Evolutionary conservation across 2,113 vertebrate genomes (phyloP), one percentile per base, ranked within the genome.

Genomic region (Poeciliopsis turrubarensis): DNA sequence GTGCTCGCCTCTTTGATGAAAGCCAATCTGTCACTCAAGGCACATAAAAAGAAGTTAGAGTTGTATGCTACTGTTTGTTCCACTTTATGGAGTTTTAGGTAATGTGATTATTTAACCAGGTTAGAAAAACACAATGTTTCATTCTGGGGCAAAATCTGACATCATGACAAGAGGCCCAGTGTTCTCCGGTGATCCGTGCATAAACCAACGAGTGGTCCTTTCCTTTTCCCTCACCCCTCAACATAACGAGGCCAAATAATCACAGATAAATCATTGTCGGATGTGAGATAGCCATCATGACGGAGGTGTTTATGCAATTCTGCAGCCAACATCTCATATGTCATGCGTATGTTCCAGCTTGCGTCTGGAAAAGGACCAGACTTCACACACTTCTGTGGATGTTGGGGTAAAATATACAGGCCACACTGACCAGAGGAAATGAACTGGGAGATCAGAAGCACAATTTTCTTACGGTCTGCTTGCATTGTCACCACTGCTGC

Each of bases 41-140:
- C 86, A 89, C 87, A 87, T 91, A 89, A 92, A 92, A 91, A 87
- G 87, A 89, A 91, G 79, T 72, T 77, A 15, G 79, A 86, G 82
- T 90, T 92, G 86, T 90, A 94, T 73, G 93, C 94, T 93, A 94
- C 93, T 94, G 94, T 95, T 95, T 95, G 92, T 94, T 92, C 91
- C 91, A 89, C 89, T 93, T 94, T 91, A 92, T 91, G 86, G 88
- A 89, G 91, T 90, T 90, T 93, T 92, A 93, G 92, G 92, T 94
- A 94, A 93, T 93, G 89, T 94, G 94, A 94, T 95, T 92, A 94
- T 86, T 94, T 94, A 94, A 95, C 94, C 93, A 93, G 94, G 93
- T 94, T 93, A 94, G 86, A 70, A 95, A 94, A 95, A 94, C 89
- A 95, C 51, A 91, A 92, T 91, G 89, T 93, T 94, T 93, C 91